Percentiles rank a stretch among this genome's conserved stretches.
phyloP scores from a whole-genome alignment of 2,888 invertebrate genomes.

The Beris morrisii region DNA sequence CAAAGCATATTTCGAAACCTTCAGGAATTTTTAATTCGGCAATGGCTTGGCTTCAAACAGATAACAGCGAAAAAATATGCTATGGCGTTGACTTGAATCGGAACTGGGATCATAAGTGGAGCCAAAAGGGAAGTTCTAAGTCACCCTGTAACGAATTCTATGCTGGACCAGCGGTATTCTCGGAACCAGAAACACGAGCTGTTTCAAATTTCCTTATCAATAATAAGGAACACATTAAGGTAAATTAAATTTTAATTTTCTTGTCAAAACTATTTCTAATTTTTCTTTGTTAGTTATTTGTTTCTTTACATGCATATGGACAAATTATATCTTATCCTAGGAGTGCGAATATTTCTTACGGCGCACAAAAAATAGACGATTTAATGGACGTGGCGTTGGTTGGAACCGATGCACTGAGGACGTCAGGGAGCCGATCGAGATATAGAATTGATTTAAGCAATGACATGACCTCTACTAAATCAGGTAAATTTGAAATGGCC shows the following conservation, averaged over 20 bases:
- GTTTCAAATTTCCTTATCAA: slow-evolving; percentile 65
- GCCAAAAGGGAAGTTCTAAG: slow-evolving; percentile 69
- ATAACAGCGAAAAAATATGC: slow-evolving; percentile 56
- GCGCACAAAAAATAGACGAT: slow-evolving; percentile 51
- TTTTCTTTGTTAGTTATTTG: slow-evolving; percentile 59
- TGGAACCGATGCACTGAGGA: slow-evolving; percentile 51
- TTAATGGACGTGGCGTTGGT: slow-evolving; percentile 54
- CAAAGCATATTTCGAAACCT: slow-evolving; percentile 55
- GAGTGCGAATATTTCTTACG: slow-evolving; percentile 49
- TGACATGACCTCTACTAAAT: slow-evolving; percentile 50
- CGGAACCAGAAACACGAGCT: slow-evolving; percentile 75
- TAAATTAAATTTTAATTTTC: slow-evolving; percentile 41
- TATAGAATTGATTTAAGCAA: slow-evolving; percentile 54
- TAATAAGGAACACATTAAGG: slow-evolving; percentile 64
- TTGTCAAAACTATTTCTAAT: too few relatives aligned
- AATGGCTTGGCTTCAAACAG: slow-evolving; percentile 53
- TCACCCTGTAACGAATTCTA: slow-evolving; percentile 76
- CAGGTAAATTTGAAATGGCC: too few relatives aligned
- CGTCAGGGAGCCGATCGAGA: slow-evolving; percentile 50
- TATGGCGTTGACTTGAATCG: slow-evolving; percentile 76
- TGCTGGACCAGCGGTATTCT: slow-evolving; percentile 71
- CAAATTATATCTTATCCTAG: slow-evolving; percentile 69
- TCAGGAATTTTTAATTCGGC: slow-evolving; percentile 51
- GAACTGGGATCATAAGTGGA: slow-evolving; percentile 78
- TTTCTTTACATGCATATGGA: slow-evolving; percentile 69